Evolutionary conservation across 2,888 invertebrate genomes (phyloP), one percentile per base, ranked within the genome.

Genomic region (Thymelicus sylvestris): DNA sequence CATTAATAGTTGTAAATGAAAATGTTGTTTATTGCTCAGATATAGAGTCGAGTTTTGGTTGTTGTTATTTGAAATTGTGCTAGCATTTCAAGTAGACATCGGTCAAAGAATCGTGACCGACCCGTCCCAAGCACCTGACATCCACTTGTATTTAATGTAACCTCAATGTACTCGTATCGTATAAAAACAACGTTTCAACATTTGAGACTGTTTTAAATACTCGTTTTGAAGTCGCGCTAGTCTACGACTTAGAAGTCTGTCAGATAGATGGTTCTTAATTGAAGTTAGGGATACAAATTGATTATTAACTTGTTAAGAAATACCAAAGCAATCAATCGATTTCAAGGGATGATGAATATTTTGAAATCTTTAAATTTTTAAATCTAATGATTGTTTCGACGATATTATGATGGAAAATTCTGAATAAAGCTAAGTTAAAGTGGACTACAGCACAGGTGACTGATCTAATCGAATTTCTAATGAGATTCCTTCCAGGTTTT

Each of bases 51-150:
- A 7, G 52, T 82, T 82, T 88, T 2, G 72, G 10, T 72, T 80
- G 0, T 1, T 0, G n/a, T 5, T 7, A 13, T 13, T 57, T 59
- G 75, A 71, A 80, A 80, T 82, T 77, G 80, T 81, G 70, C 77
- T 74, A 84, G 86, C 81, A 83, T 89, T 86, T 84, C 81, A 86
- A 87, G 85, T 88, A 89, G 89, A 87, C 92, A 91, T 92, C 92
- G 92, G 92, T 92, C 92, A 91, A 87, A 88, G 85, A 92, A 86
- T 93, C 93, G 93, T 93, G 93, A 93, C 93, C 86, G 80, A 91
- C 84, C 87, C 91, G 86, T 87, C 92, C 92, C 92, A 79, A 74
- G 86, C 92, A 93, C 93, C 92, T 93, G 92, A 93, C 91, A 88
- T 88, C 88, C 86, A 83, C 86, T 84, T 82, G 87, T 87, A 85